phyloP scores from a whole-genome alignment of 2,113 vertebrate genomes.

The Perca flavescens region DNA sequence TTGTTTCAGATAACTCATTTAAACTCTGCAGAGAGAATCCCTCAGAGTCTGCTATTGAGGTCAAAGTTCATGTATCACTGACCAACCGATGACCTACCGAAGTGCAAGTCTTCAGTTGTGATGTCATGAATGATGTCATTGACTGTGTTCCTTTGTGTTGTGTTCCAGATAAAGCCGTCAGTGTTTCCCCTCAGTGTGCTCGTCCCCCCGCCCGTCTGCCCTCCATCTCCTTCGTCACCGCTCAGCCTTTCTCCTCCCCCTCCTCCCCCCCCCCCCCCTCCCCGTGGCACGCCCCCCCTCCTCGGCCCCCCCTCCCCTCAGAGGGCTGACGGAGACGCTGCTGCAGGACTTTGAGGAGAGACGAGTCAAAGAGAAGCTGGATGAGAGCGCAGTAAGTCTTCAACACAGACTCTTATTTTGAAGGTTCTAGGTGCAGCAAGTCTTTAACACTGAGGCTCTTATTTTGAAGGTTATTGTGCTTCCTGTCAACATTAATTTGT shows the following conservation, averaged over 20 bases:
- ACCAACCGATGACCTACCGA: too few relatives aligned
- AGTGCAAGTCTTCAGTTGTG: too few relatives aligned
- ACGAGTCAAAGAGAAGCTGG: slow-evolving; percentile 64
- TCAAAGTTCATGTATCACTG: too few relatives aligned
- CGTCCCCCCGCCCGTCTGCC: slow-evolving; percentile 40
- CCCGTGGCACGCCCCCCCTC: neutral
- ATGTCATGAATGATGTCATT: neutral
- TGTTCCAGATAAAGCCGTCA: slow-evolving; percentile 55
- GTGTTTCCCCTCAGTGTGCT: neutral
- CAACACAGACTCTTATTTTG: neutral
- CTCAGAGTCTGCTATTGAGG: too few relatives aligned
- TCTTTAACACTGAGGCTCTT: neutral
- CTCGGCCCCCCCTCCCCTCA: neutral
- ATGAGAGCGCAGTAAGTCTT: slow-evolving; percentile 78
- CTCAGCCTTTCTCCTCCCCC: slow-evolving; percentile 66
- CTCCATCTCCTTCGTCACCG: slow-evolving; percentile 63
- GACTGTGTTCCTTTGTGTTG: neutral
- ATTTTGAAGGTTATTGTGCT: slow-evolving; percentile 9
- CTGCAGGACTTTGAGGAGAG: slow-evolving; percentile 79
- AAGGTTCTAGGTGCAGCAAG: slow-evolving; percentile 62
- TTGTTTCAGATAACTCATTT: too few relatives aligned
- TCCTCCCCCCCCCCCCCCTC: neutral
- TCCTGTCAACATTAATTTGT: neutral
- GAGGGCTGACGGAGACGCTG: slow-evolving; percentile 78
- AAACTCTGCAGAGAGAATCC: too few relatives aligned